phyloP scores from a whole-genome alignment of 2,113 vertebrate species.

The Aldabrachelys gigantea region DNA sequence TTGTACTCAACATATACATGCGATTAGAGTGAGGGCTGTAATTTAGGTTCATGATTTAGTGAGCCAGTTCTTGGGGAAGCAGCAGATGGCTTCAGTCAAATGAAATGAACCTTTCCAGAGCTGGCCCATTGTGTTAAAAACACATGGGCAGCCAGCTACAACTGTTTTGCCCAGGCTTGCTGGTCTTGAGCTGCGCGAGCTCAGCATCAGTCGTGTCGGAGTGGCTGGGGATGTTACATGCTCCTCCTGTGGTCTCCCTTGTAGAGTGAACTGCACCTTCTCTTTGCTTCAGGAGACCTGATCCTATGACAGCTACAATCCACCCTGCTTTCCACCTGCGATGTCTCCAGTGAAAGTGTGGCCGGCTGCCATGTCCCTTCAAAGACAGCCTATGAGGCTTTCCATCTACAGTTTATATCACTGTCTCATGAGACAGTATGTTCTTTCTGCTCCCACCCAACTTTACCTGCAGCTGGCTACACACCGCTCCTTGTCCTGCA shows the following conservation, averaged over 20 bases:
- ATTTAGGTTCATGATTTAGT: neutral
- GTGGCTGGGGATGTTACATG: neutral
- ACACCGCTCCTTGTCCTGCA: neutral
- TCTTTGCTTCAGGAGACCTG: neutral
- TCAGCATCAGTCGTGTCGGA: neutral
- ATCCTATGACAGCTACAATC: neutral
- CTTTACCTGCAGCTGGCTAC: neutral
- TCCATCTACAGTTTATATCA: too few relatives aligned
- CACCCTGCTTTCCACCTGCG: neutral
- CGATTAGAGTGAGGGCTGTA: neutral
- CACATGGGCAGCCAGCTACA: neutral
- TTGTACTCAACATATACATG: too few relatives aligned
- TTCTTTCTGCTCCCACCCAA: neutral
- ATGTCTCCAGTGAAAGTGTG: neutral
- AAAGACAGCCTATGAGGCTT: neutral
- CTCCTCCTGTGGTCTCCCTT: neutral
- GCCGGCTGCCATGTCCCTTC: neutral
- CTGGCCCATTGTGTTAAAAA: neutral
- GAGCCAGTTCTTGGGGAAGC: neutral
- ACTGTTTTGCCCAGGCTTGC: neutral
- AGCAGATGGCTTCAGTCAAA: neutral
- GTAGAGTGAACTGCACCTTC: too few relatives aligned
- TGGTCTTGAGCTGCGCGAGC: neutral
- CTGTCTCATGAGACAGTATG: neutral
- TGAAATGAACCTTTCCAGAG: neutral